Evolutionary conservation across 2,888 invertebrate species (phyloP).

Genomic region (Acholoe squamosa): DNA sequence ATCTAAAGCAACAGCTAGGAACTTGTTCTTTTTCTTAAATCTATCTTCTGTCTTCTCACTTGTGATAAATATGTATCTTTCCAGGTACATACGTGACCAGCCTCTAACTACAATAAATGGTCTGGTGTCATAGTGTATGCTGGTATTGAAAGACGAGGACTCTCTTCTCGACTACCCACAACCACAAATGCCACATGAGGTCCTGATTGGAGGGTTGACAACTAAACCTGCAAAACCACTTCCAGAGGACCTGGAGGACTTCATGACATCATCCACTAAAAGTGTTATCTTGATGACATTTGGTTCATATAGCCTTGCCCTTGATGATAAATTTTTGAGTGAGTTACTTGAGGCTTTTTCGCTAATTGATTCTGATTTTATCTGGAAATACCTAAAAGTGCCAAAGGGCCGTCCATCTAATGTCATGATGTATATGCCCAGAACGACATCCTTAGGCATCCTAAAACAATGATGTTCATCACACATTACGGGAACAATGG

Average conservation of each 20-base stretch:
- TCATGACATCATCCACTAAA: neutral
- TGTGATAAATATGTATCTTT: too few relatives aligned
- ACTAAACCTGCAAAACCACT: slow-evolving; percentile 38
- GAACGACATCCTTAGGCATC: slow-evolving; percentile 72
- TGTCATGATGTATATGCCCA: slow-evolving; percentile 72
- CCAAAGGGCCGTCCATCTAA: neutral
- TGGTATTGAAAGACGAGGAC: neutral
- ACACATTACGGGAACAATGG: slow-evolving; percentile 73
- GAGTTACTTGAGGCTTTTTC: neutral
- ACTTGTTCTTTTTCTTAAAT: too few relatives aligned
- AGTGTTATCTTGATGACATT: slow-evolving; percentile 40
- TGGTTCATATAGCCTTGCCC: neutral
- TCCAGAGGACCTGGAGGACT: neutral
- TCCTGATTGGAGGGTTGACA: slow-evolving; percentile 14
- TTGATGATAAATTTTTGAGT: neutral
- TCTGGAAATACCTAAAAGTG: slow-evolving; percentile 8
- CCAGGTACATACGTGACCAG: too few relatives aligned
- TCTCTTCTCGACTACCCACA: slow-evolving; percentile 1
- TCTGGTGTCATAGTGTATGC: too few relatives aligned
- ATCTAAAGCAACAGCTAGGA: too few relatives aligned
- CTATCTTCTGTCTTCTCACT: too few relatives aligned
- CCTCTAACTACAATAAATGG: too few relatives aligned
- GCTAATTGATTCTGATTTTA: neutral
- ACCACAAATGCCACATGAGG: slow-evolving; percentile 39
- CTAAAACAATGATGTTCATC: slow-evolving; percentile 71